phyloP scores from a whole-genome alignment of 2,888 invertebrate species.

The Lordiphosa andalusiaca region DNA sequence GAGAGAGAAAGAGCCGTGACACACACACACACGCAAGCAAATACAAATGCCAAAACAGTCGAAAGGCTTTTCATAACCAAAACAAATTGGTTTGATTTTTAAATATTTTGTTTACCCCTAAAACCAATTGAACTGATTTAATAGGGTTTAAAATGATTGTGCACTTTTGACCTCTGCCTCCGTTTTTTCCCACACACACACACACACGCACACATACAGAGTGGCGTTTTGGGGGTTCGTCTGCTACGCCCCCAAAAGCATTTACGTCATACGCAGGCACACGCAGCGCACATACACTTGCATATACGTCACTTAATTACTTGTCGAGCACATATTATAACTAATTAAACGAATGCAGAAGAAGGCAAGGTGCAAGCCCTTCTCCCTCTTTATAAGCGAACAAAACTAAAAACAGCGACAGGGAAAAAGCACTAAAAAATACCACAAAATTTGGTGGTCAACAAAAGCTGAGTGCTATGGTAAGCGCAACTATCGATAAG shows the following conservation, averaged over 20 bases:
- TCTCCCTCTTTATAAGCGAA: slow-evolving; percentile 11
- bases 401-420: neutral
- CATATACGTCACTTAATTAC: slow-evolving; percentile 31
- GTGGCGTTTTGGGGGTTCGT: slow-evolving; percentile 7
- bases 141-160: slow-evolving; percentile 18
- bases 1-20: slow-evolving; percentile 4
- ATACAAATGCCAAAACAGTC: slow-evolving; percentile 1
- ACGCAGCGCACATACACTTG: slow-evolving; percentile 19
- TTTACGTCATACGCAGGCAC: slow-evolving; percentile 10
- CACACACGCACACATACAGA: slow-evolving; percentile 5
- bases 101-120: neutral
- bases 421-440: too few relatives aligned
- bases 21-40: neutral
- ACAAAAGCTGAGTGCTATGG: too few relatives aligned
- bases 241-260: slow-evolving; percentile 7
- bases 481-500: too few relatives aligned
- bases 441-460: too few relatives aligned
- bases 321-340: slow-evolving; percentile 46
- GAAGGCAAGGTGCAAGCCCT: slow-evolving; percentile 22
- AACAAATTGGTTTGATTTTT: neutral
- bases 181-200: slow-evolving; percentile 17
- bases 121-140: slow-evolving; percentile 12
- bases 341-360: slow-evolving; percentile 6
- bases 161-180: slow-evolving; percentile 66
- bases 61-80: slow-evolving; percentile 6